A percentile compares a stretch with the other conserved stretches of the same genome.
phyloP scores from a whole-genome alignment of 1,140 invertebrate genomes.

The Heliconius hermathena region DNA sequence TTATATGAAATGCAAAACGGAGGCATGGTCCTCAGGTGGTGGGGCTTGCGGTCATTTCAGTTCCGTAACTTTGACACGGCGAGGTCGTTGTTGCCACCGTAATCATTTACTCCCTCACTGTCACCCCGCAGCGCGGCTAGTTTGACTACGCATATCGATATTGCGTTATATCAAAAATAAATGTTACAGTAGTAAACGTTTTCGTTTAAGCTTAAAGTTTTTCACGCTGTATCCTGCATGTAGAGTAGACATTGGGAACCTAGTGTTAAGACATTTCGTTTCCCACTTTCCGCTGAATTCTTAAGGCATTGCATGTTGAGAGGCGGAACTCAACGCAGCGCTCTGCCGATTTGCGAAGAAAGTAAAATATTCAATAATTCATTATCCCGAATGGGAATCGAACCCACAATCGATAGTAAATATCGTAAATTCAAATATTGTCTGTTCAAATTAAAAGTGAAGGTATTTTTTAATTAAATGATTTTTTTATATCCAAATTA shows the following conservation, averaged over 20 bases:
- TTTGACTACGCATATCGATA: conserved; percentile 41
- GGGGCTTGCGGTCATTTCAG: conserved; percentile 74
- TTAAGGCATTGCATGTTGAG: too few relatives aligned
- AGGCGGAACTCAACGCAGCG: too few relatives aligned
- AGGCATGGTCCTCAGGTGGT: conserved; percentile 66
- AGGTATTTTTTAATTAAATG: neutral
- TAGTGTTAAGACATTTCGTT: too few relatives aligned
- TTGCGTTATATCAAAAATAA: conserved; percentile 39
- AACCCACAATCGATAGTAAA: too few relatives aligned
- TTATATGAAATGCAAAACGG: conserved; percentile 80
- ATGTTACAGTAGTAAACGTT: neutral
- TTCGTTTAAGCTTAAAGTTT: too few relatives aligned
- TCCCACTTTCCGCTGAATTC: too few relatives aligned
- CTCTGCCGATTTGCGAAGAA: too few relatives aligned
- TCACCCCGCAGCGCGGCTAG: conserved; percentile 45
- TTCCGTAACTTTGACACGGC: conserved; percentile 80
- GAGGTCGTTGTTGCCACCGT: conserved; percentile 68
- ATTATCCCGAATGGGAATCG: too few relatives aligned
- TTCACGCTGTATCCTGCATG: too few relatives aligned
- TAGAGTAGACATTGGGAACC: too few relatives aligned
- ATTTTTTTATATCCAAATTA: neutral
- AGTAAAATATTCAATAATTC: too few relatives aligned
- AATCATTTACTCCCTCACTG: conserved; percentile 48
- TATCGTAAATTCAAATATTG: neutral
- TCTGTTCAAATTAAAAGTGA: neutral